These are phyloP conservation scores for Pseudomyrmex dendroicus DNA, from an alignment of 1,140 invertebrate species.

Conservation along the genomic window DNA sequence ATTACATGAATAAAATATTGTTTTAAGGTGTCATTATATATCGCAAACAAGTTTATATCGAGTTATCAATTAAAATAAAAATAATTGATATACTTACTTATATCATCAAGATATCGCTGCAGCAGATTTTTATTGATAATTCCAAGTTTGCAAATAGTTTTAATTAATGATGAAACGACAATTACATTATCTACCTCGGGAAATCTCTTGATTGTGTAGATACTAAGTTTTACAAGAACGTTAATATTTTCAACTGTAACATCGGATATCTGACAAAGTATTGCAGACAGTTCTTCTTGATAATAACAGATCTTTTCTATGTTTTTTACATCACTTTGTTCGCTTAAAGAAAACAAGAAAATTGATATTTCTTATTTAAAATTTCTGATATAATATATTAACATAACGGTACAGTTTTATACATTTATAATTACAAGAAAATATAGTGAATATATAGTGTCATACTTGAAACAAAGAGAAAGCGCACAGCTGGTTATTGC, in stretches of 20 bases:
- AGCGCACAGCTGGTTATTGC: constrained; percentile 72
- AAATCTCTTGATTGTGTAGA: constrained; percentile 84
- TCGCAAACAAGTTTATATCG: neutral
- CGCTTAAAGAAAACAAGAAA: constrained; percentile 12
- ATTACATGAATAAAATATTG: neutral
- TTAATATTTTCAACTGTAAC: constrained; percentile 81
- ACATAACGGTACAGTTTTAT: constrained; percentile 43
- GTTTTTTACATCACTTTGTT: constrained; percentile 2
- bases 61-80: constrained; percentile 10
- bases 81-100: constrained; percentile 74
- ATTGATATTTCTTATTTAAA: constrained; percentile 62
- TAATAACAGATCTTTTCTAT: constrained; percentile 77
- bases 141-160: constrained; percentile 80
- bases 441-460: constrained; percentile 20
- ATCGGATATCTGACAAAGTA: constrained; percentile 77
- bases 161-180: constrained; percentile 79
- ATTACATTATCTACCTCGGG: constrained; percentile 79
- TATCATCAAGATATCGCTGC: constrained; percentile 78
- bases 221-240: constrained; percentile 78
- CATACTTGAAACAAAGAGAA: constrained; percentile 72
- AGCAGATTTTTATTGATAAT: constrained; percentile 73
- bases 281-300: constrained; percentile 79
- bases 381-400: constrained; percentile 16
- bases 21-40: too few relatives aligned
- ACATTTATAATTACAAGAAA: neutral